Conservation (phyloP, 1,140 invertebrate species). For the Elymnias hypermnestra region DNA sequence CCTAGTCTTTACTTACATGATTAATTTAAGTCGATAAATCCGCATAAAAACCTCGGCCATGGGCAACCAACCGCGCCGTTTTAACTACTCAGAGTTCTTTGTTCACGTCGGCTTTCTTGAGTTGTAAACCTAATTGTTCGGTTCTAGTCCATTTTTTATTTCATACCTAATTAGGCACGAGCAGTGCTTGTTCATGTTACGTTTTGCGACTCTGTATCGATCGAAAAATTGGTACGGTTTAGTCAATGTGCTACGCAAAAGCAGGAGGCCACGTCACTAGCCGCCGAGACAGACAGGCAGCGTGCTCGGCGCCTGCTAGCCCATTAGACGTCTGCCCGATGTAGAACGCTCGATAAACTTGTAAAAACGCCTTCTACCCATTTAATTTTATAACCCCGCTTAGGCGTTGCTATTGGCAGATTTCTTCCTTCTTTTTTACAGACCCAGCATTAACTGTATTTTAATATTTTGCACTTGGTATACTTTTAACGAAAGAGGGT, state of each 20-base stretch:
- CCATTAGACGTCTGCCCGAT: slow-evolving; percentile 70
- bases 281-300: slow-evolving; percentile 65
- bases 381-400: slow-evolving; percentile 73
- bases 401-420: slow-evolving; percentile 70
- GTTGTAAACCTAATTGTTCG: slow-evolving; percentile 26
- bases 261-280: slow-evolving; percentile 39
- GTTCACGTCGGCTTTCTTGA: slow-evolving; percentile 44
- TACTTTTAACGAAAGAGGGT: neutral
- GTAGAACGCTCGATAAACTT: slow-evolving; percentile 74
- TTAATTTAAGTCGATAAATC: slow-evolving; percentile 74
- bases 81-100: slow-evolving; percentile 61
- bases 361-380: slow-evolving; percentile 74
- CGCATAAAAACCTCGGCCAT: slow-evolving; percentile 63
- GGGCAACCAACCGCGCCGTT: slow-evolving; percentile 55
- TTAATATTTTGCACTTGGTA: slow-evolving; percentile 48
- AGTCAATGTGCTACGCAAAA: slow-evolving; percentile 20
- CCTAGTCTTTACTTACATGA: slow-evolving; percentile 61
- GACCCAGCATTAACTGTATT: slow-evolving; percentile 59
- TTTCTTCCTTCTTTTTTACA: slow-evolving; percentile 62
- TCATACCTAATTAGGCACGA: slow-evolving; percentile 28
- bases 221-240: slow-evolving; percentile 30
- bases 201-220: slow-evolving; percentile 29
- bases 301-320: slow-evolving; percentile 63
- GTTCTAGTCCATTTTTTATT: slow-evolving; percentile 36
- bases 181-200: slow-evolving; percentile 23